A percentile compares a stretch with the other conserved stretches of the same genome.
Evolutionary conservation across 2,797 vertebrate species (phyloP).

Genomic region (Paratrypauchen microcephalus): DNA sequence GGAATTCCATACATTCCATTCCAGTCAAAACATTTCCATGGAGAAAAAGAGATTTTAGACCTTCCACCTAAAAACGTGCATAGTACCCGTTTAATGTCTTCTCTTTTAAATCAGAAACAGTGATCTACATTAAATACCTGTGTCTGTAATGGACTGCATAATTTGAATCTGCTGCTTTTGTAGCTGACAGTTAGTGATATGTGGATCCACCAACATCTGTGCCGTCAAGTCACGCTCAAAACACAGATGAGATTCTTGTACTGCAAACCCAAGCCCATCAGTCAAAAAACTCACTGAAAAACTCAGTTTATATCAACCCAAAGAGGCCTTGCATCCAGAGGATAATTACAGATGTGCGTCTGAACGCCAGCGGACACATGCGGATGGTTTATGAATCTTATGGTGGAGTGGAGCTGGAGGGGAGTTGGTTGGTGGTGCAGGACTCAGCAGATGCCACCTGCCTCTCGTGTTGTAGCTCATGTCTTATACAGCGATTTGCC

Average conservation of each 20-base stretch:
- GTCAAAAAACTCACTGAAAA: slow-evolving; percentile 31
- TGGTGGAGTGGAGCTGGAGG: slow-evolving; percentile 58
- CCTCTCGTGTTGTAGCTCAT: slow-evolving; percentile 64
- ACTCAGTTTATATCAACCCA: slow-evolving; percentile 37
- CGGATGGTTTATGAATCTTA: slow-evolving; percentile 63
- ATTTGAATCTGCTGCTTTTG: not conserved
- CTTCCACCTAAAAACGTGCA: too few species aligned
- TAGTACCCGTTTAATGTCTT: not conserved
- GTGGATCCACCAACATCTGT: not conserved
- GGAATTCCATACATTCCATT: too few species aligned
- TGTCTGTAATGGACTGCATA: not conserved
- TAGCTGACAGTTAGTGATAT: slow-evolving; percentile 6
- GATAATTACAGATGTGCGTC: slow-evolving; percentile 51
- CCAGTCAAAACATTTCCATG: too few species aligned
- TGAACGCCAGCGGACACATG: slow-evolving; percentile 49
- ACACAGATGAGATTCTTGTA: slow-evolving; percentile 31
- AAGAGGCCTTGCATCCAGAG: slow-evolving; percentile 11
- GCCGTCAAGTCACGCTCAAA: slow-evolving; percentile 21
- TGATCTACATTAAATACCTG: not conserved
- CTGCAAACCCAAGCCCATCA: slow-evolving; percentile 17
- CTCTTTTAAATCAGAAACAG: not conserved
- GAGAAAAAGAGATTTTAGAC: too few species aligned
- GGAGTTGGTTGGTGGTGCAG: slow-evolving; percentile 40
- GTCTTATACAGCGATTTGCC: slow-evolving; percentile 58
- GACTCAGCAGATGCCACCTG: slow-evolving; percentile 71